Percentiles rank a stretch among this genome's conserved stretches.
phyloP scores from a whole-genome alignment of 92 coral and sea anemone species.

The Porites cylindrica region DNA sequence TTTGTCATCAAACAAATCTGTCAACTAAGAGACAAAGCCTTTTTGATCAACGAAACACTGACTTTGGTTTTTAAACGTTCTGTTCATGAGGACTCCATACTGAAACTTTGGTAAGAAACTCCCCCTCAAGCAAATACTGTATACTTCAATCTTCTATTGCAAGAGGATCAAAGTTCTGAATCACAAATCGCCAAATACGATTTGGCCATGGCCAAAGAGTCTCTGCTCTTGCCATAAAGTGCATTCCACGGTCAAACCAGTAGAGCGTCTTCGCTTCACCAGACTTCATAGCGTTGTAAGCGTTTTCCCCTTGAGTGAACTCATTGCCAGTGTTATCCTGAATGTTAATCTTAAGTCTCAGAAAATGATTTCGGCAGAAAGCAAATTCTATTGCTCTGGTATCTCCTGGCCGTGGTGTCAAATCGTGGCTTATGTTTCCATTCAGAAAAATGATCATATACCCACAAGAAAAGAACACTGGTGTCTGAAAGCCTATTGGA shows the following conservation, averaged over 20 bases:
- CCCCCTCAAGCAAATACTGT: no score
- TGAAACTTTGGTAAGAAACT: no score
- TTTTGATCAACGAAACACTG: no score
- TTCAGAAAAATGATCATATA: conserved; percentile 14
- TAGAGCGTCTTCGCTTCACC: not conserved
- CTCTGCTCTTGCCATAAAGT: conserved; percentile 39
- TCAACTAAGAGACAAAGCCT: no score
- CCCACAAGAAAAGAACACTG: conserved; percentile 24
- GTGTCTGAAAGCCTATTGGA: not conserved
- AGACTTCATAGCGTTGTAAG: conserved; percentile 19
- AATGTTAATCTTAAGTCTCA: not conserved
- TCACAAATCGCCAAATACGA: conserved; percentile 5
- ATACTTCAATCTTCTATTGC: not conserved
- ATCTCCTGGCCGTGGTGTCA: not conserved
- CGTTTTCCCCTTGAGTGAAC: conserved; percentile 8
- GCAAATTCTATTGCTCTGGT: conserved; percentile 49
- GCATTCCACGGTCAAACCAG: conserved; percentile 10
- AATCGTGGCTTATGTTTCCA: not conserved
- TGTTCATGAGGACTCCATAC: no score
- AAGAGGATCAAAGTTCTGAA: conserved; percentile 33
- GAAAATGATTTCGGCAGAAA: not conserved
- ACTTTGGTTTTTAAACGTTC: no score
- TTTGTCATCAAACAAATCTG: no score
- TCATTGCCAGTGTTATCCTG: conserved; percentile 22
- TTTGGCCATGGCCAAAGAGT: no score